Base-by-base conservation (phyloP, 2,888 invertebrate genomes). In the Harpalus rubripes region DNA sequence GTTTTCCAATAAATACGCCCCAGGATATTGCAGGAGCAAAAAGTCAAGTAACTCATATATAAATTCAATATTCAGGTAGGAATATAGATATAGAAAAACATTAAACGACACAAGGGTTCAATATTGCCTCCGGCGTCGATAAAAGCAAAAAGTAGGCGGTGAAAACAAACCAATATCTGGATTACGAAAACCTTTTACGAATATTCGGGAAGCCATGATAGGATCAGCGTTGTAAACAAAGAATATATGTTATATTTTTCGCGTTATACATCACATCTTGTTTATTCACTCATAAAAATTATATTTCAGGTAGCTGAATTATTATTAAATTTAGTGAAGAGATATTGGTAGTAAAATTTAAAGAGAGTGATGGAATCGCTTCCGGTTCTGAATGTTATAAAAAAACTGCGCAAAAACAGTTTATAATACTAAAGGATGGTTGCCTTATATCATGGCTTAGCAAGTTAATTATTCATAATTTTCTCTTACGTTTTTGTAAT, bases 51-150 rank as follows among this genome's bases (percentile, higher is more conserved):
- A 65, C 65, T 74, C 39, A 41, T 18, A 74, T 41, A 74, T 41
- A 74, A 56, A 74, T 74, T 74, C 56, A 74, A 74, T 74, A 44
- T 74, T 74, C 74, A 74, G 74, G 74, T 74, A 74, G 41, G 74
- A 74, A 74, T 72, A 12, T 56, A 74, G 22, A 15, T 52, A 74
- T 44, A 74, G 41, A 74, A 74, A 44, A 74, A 56, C 74, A 74
- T 74, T 74, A 41, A 74, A 74, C 74, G 74, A 74, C 52, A 74
- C 18, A 41, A 41, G 74, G 39, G 44, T 12, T 22, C 74, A 15
- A 74, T 74, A 74, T 74, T 18, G 41, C 41, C 41, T 72, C 63
- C 63, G 63, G 22, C 12, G 12, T 39, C 44, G 72, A 72, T 72
- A 32, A 26, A 41, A n/a, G 32, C 72, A 72, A 72, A 72, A 72